Evolutionary conservation across 2,888 invertebrate genomes (phyloP), one percentile per base, ranked within the genome.

Genomic region (Sisyra terminalis): DNA sequence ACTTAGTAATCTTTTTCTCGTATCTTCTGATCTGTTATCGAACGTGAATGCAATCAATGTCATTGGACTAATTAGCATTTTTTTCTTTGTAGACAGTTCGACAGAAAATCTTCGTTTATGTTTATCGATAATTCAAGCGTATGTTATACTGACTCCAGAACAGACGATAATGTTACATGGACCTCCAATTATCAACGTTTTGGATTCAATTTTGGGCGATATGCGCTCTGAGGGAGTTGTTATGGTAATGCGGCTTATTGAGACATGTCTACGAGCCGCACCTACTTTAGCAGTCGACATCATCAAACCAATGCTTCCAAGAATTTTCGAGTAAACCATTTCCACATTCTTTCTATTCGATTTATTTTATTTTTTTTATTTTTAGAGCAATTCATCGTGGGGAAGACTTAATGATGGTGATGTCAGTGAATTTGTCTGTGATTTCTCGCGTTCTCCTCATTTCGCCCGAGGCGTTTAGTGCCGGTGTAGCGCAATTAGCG

Each of bases 91-190:
- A 84, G 89, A 90, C 60, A 71, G 75, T 59, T 81, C 86, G 0
- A 75, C 85, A 0, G 90, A 92, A 55, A 80, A 85, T 59, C 66
- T 92, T 9, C 70, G 80, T 46, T 73, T 78, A 45, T 82, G 85
- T 48, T 68, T 90, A 10, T 75, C 80, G 52, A 82, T 93, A 55
- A 79, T 83, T 57, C 78, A 85, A 59, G 85, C 82, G 1, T 88
- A 90, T 58, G 71, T 87, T 0, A 61, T 89, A 11, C 63, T 92
- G 9, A 80, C 78, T 47, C 85, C 88, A 0, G 76, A 82, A 53
- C 73, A 81, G 50, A 86, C 85, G 55, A 67, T 89, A 45, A 66
- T 75, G 50, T 75, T 73, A 7, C 75, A 79, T 46, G 87, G 88
- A 1, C 67, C 68, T 9, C 69, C 71, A 39, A 72, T 92, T 47